phyloP scores from a whole-genome alignment of 1,140 invertebrate genomes.

The Daktulosphaira vitifoliae region DNA sequence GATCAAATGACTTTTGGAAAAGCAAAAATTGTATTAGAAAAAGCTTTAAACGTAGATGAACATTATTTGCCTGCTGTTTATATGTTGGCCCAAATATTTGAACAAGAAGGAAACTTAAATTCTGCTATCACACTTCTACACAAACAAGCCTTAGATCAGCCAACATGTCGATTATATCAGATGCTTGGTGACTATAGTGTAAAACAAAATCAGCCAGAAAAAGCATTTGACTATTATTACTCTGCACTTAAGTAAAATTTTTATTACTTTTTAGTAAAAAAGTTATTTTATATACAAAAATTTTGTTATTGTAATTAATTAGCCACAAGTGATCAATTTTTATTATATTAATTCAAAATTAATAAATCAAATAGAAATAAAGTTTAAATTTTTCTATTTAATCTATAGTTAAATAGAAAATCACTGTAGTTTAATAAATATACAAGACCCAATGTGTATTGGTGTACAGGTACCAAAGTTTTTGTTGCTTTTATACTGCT shows the following conservation, averaged over 20 bases:
- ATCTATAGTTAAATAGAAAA: too few relatives aligned
- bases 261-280: too few relatives aligned
- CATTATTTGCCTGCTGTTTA: slow-evolving; percentile 59
- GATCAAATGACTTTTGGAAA: slow-evolving; percentile 55
- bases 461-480: too few relatives aligned
- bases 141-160: slow-evolving; percentile 53
- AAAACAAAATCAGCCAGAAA: slow-evolving; percentile 53
- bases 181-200: slow-evolving; percentile 57
- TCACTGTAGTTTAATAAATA: too few relatives aligned
- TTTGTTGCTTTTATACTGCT: too few relatives aligned
- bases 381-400: slow-evolving; percentile 41
- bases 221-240: slow-evolving; percentile 62
- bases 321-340: too few relatives aligned
- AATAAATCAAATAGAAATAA: slow-evolving; percentile 39
- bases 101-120: slow-evolving; percentile 53
- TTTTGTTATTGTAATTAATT: neutral
- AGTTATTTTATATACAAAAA: neutral
- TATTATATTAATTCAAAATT: neutral
- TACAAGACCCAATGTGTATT: too few relatives aligned
- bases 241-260: slow-evolving; percentile 57
- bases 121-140: slow-evolving; percentile 52
- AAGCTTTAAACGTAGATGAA: slow-evolving; percentile 57
- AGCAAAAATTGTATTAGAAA: slow-evolving; percentile 59
- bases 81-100: slow-evolving; percentile 54
- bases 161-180: slow-evolving; percentile 58